Evolutionary conservation across 2,797 vertebrate species (phyloP), one percentile per base, ranked within the genome.

Genomic region (Sciurus carolinensis): DNA sequence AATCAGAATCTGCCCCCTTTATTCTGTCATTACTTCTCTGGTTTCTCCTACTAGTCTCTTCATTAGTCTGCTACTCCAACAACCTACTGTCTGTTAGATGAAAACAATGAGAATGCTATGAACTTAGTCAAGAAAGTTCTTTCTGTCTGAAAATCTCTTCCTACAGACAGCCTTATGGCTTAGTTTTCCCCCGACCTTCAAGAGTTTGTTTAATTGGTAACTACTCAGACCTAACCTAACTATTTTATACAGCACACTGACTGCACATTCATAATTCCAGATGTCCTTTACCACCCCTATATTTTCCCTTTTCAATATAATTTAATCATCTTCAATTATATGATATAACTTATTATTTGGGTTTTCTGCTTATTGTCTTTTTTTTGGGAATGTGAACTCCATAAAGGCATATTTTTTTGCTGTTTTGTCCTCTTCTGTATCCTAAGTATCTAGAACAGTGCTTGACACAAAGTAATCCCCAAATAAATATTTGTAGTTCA

Each of bases 391-490:
- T 77, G 1, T 81, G 28, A 92, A 71, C 20, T 75, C 28, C 15
- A 83, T 26, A 71, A 93, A 28, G 17, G 3, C 66, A 94, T 4
- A 50, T 47, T 73, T 84, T 69, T 79, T 42, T 10, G 52, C 9
- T 59, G 3, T 69, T 95, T 91, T 91, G 33, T 83, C 87, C 28
- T 82, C 42, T 94, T 72, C 26, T 82, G 17, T 83, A 28, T 77
- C 14, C 3, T 83, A 79, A 67, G 62, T 8, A 79, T 22, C 30
- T 81, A 91, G 17, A 72, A 83, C 5, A 62, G 7, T 52, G 39
- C 7, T 77, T 77, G 26, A 24, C 30, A 87, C 12, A 54, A 50
- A 75, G 24, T 76, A 92, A 14, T 2, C 79, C 7, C 26, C 91
- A 54, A 91, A 30, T 12, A 91, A 80, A 44, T 73, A 82, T 83